A percentile compares a stretch with the other conserved stretches of the same genome.
phyloP scores from a whole-genome alignment of 2,113 vertebrate species.

The Hyaena hyaena region DNA sequence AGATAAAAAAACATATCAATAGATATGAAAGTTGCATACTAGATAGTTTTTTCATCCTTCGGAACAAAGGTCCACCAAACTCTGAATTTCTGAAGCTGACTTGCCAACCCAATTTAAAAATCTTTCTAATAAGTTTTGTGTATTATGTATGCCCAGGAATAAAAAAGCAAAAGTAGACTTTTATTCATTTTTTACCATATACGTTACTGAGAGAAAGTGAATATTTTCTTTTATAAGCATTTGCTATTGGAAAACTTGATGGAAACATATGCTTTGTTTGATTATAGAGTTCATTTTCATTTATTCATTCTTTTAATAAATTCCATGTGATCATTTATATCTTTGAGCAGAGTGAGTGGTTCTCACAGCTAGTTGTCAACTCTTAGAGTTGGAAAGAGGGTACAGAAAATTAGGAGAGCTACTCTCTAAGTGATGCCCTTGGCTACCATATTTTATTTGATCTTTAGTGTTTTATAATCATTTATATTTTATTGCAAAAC shows the following conservation, averaged over 20 bases:
- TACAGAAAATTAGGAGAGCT: not conserved
- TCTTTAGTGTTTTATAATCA: not conserved
- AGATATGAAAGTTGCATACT: not conserved
- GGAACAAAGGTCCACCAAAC: not conserved
- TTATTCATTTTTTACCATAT: slow-evolving; percentile 39
- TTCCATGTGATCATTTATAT: not conserved
- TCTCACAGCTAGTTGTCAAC: not conserved
- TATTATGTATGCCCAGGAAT: not conserved
- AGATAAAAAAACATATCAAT: not conserved
- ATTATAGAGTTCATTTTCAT: slow-evolving; percentile 23
- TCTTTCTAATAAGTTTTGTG: slow-evolving; percentile 16
- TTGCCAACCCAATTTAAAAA: slow-evolving; percentile 20
- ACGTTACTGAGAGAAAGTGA: not conserved
- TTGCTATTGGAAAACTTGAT: not conserved
- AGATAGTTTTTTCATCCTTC: not conserved
- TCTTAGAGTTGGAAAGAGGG: slow-evolving; percentile 11
- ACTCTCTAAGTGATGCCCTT: not conserved
- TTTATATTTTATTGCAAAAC: slow-evolving; percentile 15
- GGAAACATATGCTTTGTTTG: slow-evolving; percentile 1
- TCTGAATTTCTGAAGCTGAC: slow-evolving; percentile 22
- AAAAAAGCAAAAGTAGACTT: slow-evolving; percentile 25
- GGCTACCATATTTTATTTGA: slow-evolving; percentile 16
- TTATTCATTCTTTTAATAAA: not conserved
- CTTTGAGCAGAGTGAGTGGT: not conserved
- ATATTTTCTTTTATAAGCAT: slow-evolving; percentile 42